These are phyloP conservation scores for Melospiza melodia DNA, from an alignment of 2,113 vertebrate species.

Conservation along the genomic window DNA sequence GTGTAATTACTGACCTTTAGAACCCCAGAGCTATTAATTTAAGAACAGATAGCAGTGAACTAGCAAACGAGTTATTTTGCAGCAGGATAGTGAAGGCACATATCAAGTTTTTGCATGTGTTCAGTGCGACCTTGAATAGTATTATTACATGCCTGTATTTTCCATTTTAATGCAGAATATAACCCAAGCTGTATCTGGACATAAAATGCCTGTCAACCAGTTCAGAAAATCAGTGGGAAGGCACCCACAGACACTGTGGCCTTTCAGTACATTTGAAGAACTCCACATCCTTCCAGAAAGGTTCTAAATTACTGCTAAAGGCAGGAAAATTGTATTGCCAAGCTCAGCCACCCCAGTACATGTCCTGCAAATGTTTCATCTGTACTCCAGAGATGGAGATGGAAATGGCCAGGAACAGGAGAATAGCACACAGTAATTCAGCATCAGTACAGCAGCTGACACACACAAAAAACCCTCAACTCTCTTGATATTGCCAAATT, in stretches of 20 bases:
- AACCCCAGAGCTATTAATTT: slow-evolving; percentile 57
- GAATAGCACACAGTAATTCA: not conserved
- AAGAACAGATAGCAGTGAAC: slow-evolving; percentile 40
- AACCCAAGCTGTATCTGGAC: not conserved
- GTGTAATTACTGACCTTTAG: slow-evolving; percentile 64
- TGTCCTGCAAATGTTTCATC: not conserved
- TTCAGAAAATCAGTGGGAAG: not conserved
- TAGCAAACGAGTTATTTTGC: slow-evolving; percentile 19
- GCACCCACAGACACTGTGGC: not conserved
- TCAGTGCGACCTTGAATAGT: not conserved
- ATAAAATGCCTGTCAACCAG: not conserved
- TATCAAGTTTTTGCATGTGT: not conserved
- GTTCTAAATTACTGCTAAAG: not conserved
- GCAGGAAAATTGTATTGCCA: not conserved
- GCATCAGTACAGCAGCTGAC: not conserved
- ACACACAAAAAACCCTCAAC: not conserved
- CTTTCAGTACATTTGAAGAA: not conserved
- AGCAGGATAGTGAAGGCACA: not conserved
- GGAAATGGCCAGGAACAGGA: not conserved
- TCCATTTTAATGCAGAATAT: not conserved
- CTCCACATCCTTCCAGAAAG: not conserved
- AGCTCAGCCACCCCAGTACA: not conserved
- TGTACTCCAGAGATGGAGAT: not conserved
- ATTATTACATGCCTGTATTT: not conserved
- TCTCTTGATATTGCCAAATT: not conserved